These are phyloP conservation scores for Drosophila picticornis DNA, from an alignment of 2,888 invertebrate genomes.

Conservation along the genomic window DNA sequence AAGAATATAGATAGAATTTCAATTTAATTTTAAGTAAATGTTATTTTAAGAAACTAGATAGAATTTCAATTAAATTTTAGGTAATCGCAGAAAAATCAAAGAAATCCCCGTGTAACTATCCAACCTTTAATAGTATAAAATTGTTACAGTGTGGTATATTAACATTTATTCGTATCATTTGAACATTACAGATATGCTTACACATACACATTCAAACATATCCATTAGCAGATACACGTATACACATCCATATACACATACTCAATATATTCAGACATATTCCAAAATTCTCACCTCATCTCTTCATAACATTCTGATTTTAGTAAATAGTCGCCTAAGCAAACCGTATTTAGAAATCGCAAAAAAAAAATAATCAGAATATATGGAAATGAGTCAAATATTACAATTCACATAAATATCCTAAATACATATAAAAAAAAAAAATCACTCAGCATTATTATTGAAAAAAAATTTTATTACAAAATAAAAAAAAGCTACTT, in stretches of 20 bases:
- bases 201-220: slow-evolving; percentile 43
- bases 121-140: neutral
- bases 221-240: slow-evolving; percentile 34
- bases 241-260: slow-evolving; percentile 43
- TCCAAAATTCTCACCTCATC: slow-evolving; percentile 21
- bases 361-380: neutral
- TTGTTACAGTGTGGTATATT: neutral
- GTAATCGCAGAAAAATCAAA: neutral
- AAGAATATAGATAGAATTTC: neutral
- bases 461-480: neutral
- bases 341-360: neutral
- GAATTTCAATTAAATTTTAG: neutral
- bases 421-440: neutral
- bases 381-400: neutral
- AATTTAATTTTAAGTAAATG: neutral
- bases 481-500: neutral
- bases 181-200: slow-evolving; percentile 31
- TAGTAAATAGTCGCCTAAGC: neutral
- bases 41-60: too few relatives aligned
- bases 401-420: neutral
- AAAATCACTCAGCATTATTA: neutral
- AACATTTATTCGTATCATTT: slow-evolving; percentile 20
- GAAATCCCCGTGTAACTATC: neutral
- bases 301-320: slow-evolving; percentile 7
- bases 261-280: slow-evolving; percentile 12